Conservation (phyloP, 1,140 invertebrate genomes). For the Ceratosolen solmsi region DNA sequence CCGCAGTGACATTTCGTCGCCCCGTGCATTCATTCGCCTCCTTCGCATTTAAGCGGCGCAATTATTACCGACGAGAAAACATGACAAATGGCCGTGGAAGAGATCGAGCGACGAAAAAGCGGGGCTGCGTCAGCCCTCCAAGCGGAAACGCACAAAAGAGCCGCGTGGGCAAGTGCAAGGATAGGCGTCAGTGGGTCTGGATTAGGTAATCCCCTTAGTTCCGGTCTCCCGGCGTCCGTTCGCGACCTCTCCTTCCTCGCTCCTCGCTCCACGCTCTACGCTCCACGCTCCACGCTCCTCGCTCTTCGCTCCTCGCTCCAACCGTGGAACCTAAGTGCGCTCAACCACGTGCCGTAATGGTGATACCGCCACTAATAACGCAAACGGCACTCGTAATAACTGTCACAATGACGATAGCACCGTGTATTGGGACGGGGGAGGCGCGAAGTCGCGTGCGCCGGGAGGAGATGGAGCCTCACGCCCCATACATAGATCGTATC, state of each 20-base stretch:
- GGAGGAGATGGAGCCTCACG: slow-evolving; percentile 21
- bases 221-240: slow-evolving; percentile 54
- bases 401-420: background rate
- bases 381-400: background rate
- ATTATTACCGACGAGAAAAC: slow-evolving; percentile 8
- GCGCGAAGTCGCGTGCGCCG: background rate
- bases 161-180: background rate
- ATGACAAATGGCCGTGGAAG: background rate
- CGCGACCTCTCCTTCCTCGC: background rate
- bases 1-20: too few relatives aligned
- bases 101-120: background rate
- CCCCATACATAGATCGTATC: slow-evolving; percentile 66
- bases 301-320: background rate
- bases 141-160: background rate
- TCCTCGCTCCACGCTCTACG: too few relatives aligned
- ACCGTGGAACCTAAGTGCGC: background rate
- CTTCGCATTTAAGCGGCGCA: background rate
- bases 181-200: background rate
- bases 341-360: background rate
- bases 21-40: too few relatives aligned
- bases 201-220: slow-evolving; percentile 63
- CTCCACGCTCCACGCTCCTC: background rate
- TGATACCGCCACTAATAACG: slow-evolving; percentile 1
- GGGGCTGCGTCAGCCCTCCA: too few relatives aligned
- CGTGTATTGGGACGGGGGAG: background rate